Base-by-base conservation (phyloP, 2,797 vertebrate genomes). In the Bovichtus variegatus region DNA sequence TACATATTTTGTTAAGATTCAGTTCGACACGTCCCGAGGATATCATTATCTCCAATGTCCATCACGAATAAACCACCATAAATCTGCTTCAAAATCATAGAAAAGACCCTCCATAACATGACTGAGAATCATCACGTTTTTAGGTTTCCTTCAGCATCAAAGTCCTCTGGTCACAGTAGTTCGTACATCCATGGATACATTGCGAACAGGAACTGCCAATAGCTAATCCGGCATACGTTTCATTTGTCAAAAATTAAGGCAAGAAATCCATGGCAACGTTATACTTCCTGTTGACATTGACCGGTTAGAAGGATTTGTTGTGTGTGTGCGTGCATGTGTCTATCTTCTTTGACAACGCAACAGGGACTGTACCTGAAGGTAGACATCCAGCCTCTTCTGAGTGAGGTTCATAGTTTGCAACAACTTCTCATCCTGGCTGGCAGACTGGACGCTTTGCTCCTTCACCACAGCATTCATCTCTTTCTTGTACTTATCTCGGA, bases 351-450 rank as follows among this genome's bases (percentile, higher is more conserved):
- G 12, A 23, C 31, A 11, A 15, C 18, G 9, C 11, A 60, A 19
- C n/a, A 74, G 34, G 19, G 3, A 38, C 76, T 9, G 34, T 92
- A 98, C 98, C 98, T 98, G 98, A 47, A 99, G 95, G 92, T 96
- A 99, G 77, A 98, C 78, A 44, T 99, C 97, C 83, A 99, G 93
- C 67, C 98, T 95, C 91, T 99, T 99, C 93, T 99, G 98, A 2
- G 98, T 99, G 50, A 99, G 96, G 85, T 98, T 99, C 98, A 99
- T 99, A 0, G 98, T 99, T 76, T 99, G 98, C 5, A 99, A 92
- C 29, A 99, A 88, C 81, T 99, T 99, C 65, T 99, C 98, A 81
- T 99, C 98, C 89, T 98, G 98, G 88, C 95, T 95, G 70, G 94
- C 87, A 12, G 97, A 95, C 82, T 98, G 97, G 18, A 98, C 92